A percentile compares a stretch with the other conserved stretches of the same genome.
phyloP scores from a whole-genome alignment of 2,113 vertebrate species.

The Gymnocephalus cernua region DNA sequence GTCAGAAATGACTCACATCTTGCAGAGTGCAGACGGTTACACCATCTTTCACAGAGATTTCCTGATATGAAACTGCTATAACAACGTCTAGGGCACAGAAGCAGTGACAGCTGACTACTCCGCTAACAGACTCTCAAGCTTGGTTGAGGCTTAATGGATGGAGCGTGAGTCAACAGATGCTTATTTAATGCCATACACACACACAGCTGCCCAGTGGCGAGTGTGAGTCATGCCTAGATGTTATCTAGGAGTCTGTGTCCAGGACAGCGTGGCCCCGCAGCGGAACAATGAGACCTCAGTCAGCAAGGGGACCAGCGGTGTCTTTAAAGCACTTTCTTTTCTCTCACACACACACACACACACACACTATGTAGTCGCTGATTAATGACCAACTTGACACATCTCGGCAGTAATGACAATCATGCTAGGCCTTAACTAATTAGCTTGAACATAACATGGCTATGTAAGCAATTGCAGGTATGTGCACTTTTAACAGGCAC shows the following conservation, averaged over 20 bases:
- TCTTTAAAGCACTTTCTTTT: conserved; percentile 24
- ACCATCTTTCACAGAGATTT: background rate
- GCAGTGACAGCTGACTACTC: conserved; percentile 47
- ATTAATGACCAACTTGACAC: conserved; percentile 2
- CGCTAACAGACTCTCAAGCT: conserved; percentile 39
- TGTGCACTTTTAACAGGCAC: conserved; percentile 18
- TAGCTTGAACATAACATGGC: background rate
- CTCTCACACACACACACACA: background rate
- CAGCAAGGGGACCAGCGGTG: background rate
- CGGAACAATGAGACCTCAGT: conserved; percentile 43
- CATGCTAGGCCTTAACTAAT: background rate
- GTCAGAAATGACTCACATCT: conserved; percentile 37
- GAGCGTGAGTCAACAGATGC: conserved; percentile 58
- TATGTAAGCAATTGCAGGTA: background rate
- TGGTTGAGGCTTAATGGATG: conserved; percentile 49
- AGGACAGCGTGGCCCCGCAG: background rate
- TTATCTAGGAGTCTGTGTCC: conserved; percentile 46
- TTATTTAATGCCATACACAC: conserved; percentile 56
- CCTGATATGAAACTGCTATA: background rate
- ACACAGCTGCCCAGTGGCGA: conserved; percentile 59
- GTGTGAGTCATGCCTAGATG: conserved; percentile 60
- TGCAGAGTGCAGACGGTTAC: conserved; percentile 26
- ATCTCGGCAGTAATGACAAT: background rate
- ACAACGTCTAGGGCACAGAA: background rate
- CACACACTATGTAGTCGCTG: background rate